phyloP scores from a whole-genome alignment of 2,797 vertebrate genomes.

The Vipera ursinii region DNA sequence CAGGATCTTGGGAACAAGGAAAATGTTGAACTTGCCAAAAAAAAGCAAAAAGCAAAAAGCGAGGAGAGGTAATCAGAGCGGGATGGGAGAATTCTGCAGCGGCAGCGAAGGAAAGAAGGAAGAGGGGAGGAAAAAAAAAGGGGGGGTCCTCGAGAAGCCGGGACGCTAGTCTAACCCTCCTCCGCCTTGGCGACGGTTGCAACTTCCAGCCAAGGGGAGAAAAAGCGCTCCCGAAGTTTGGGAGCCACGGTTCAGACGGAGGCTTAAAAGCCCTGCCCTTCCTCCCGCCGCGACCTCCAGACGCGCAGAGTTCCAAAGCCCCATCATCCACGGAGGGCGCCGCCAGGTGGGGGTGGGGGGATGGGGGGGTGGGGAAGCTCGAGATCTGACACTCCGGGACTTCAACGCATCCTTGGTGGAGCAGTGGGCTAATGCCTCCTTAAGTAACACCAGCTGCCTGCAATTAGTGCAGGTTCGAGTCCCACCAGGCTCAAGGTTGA shows the following conservation, averaged over 20 bases:
- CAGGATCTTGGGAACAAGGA: neutral
- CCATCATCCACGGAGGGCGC: neutral
- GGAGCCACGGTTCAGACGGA: neutral
- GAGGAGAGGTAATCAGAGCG: neutral
- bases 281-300: neutral
- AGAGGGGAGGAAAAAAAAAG: rapidly evolving
- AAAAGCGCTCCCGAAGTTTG: neutral
- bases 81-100: neutral
- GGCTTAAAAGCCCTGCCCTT: neutral
- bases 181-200: neutral
- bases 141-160: no score
- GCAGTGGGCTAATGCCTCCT: no score
- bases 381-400: neutral
- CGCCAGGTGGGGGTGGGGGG: no score
- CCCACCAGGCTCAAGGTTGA: no score
- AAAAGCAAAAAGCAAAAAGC: neutral
- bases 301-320: neutral
- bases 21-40: neutral
- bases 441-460: no score
- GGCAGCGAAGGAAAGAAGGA: neutral
- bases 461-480: no score
- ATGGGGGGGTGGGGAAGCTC: neutral
- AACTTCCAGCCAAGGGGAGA: neutral
- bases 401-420: neutral
- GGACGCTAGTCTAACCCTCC: neutral